A percentile compares a stretch with the other conserved stretches of the same genome.
phyloP scores from a whole-genome alignment of 1,140 invertebrate species.

The Penaeus vannamei region DNA sequence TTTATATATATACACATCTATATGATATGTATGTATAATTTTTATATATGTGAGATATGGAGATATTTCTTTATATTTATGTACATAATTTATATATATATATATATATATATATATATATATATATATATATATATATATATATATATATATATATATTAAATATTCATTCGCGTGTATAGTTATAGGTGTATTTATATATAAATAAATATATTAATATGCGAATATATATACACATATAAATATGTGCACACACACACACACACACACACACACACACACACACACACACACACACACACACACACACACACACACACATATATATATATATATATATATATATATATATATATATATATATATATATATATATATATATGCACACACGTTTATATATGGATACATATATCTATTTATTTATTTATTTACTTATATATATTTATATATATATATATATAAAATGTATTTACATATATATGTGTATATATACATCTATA shows the following conservation, averaged over 20 bases:
- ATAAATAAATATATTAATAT: conserved; percentile 2
- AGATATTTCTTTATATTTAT: neutral
- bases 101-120: too few species aligned
- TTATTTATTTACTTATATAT: neutral
- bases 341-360: neutral
- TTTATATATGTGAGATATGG: neutral
- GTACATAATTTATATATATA: neutral
- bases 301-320: too few species aligned
- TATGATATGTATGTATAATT: conserved; percentile 8
- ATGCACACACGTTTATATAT: neutral
- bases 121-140: too few species aligned
- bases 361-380: neutral
- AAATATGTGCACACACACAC: neutral
- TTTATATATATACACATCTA: neutral
- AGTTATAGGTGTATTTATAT: too few species aligned
- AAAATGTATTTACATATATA: too few species aligned
- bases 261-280: neutral
- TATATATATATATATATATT: conserved; percentile 9
- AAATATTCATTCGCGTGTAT: too few species aligned
- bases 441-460: neutral
- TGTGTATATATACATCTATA: too few species aligned
- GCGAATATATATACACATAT: conserved; percentile 6
- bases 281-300: neutral
- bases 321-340: neutral
- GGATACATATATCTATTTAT: neutral